Evolutionary conservation across 2,797 vertebrate species (phyloP).

Genomic region (Dromococcyx pavoninus): DNA sequence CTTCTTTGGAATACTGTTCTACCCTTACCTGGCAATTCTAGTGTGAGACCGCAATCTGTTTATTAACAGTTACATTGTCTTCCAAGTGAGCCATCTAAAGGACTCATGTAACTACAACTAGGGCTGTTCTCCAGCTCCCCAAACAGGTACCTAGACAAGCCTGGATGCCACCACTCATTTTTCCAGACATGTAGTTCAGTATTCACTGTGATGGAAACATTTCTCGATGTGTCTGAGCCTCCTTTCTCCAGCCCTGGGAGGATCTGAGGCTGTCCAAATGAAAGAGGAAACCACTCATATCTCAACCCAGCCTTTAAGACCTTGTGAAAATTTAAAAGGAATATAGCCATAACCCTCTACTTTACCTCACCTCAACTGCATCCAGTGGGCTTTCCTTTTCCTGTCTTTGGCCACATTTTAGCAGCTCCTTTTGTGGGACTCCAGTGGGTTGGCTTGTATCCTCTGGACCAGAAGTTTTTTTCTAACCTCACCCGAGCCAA

Average conservation of each 20-base stretch:
- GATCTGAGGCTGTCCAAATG: not conserved
- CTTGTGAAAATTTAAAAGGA: not conserved
- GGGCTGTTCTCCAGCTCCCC: not conserved
- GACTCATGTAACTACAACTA: not conserved
- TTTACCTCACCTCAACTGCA: rapidly evolving
- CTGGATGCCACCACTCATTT: not conserved
- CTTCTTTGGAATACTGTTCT: not conserved
- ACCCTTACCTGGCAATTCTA: not conserved
- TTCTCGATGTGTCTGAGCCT: not conserved
- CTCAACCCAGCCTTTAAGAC: not conserved
- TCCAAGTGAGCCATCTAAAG: conserved; percentile 4
- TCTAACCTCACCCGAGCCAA: conserved; percentile 16
- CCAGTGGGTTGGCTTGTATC: not conserved
- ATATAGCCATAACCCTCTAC: not conserved
- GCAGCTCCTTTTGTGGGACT: not conserved
- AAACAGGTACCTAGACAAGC: not conserved
- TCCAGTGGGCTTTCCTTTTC: not conserved
- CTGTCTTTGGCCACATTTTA: not conserved
- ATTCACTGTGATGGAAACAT: not conserved
- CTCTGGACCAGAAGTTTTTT: conserved; percentile 15
- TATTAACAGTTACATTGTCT: not conserved
- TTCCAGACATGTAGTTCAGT: conserved; percentile 17
- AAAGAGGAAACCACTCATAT: not conserved
- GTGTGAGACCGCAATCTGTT: not conserved
- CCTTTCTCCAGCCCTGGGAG: not conserved